phyloP scores from a whole-genome alignment of 2,113 vertebrate species.

The Tachycineta bicolor region DNA sequence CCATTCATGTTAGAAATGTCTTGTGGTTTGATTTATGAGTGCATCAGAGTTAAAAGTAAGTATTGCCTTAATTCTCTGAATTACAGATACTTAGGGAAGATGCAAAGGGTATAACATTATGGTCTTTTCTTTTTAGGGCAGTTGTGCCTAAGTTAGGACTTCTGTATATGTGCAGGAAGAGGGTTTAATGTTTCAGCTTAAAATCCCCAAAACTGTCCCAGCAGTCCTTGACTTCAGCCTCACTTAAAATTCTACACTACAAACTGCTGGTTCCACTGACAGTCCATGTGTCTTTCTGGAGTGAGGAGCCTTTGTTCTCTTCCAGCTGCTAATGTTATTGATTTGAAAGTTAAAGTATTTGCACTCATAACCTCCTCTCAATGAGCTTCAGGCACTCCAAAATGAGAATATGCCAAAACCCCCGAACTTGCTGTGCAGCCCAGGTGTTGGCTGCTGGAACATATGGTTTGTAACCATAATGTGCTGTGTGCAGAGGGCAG shows the following conservation, averaged over 20 bases:
- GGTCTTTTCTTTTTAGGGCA: background rate
- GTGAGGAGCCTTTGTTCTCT: background rate
- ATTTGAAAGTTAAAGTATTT: background rate
- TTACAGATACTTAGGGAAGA: background rate
- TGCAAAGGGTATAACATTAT: background rate
- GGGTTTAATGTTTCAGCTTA: background rate
- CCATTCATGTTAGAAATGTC: background rate
- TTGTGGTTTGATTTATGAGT: background rate
- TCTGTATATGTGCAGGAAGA: background rate
- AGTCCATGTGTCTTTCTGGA: background rate
- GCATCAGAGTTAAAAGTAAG: background rate
- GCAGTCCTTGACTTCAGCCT: background rate
- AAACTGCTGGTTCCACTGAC: background rate
- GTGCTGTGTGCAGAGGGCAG: background rate
- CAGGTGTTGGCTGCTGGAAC: background rate
- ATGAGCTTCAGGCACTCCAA: background rate
- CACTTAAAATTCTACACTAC: fast-evolving
- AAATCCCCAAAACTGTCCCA: background rate
- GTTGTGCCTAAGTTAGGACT: background rate
- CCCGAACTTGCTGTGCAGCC: background rate
- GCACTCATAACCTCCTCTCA: background rate
- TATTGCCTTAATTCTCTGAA: background rate
- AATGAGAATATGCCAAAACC: background rate
- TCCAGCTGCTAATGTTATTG: background rate
- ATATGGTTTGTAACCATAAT: background rate